These are phyloP conservation scores for Limenitis camilla DNA, from an alignment of 2,888 invertebrate species.

Conservation along the genomic window DNA sequence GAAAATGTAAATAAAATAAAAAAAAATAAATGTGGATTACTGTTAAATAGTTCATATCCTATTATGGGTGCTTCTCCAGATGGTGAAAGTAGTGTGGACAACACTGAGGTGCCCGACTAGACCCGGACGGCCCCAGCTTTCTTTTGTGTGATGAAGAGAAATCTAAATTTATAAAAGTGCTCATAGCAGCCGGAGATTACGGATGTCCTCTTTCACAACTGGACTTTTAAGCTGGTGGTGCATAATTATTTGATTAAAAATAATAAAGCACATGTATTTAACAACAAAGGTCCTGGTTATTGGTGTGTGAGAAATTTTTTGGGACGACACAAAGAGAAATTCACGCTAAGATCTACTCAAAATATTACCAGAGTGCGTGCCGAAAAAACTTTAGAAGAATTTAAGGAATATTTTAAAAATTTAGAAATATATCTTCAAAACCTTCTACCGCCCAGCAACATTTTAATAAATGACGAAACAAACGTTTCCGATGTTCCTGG, in stretches of 20 bases:
- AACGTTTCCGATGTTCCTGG: conserved; percentile 25
- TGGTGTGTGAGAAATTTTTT: conserved; percentile 6
- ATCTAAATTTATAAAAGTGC: conserved; percentile 3
- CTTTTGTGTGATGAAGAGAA: conserved; percentile 4
- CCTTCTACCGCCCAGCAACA: conserved; percentile 11
- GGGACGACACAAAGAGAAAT: conserved; percentile 10
- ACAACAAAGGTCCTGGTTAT: not conserved
- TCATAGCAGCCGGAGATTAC: conserved; percentile 11
- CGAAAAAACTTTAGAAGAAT: conserved; percentile 16
- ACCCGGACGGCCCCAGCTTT: conserved; percentile 4
- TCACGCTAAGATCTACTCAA: conserved; percentile 17
- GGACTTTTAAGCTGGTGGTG: no score
- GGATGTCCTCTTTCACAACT: conserved; percentile 18
- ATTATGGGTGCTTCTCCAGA: no score
- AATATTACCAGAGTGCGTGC: conserved; percentile 23
- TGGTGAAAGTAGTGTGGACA: no score
- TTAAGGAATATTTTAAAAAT: conserved; percentile 19
- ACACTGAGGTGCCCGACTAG: no score
- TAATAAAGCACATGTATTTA: not conserved
- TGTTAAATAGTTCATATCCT: no score
- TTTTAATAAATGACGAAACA: conserved; percentile 27
- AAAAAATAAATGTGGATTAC: no score
- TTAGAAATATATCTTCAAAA: conserved; percentile 3
- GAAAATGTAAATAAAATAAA: no score
- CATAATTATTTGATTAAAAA: not conserved